Evolutionary conservation across 2,113 vertebrate genomes (phyloP), one percentile per base, ranked within the genome.

Genomic region (Cyrtonyx montezumae): DNA sequence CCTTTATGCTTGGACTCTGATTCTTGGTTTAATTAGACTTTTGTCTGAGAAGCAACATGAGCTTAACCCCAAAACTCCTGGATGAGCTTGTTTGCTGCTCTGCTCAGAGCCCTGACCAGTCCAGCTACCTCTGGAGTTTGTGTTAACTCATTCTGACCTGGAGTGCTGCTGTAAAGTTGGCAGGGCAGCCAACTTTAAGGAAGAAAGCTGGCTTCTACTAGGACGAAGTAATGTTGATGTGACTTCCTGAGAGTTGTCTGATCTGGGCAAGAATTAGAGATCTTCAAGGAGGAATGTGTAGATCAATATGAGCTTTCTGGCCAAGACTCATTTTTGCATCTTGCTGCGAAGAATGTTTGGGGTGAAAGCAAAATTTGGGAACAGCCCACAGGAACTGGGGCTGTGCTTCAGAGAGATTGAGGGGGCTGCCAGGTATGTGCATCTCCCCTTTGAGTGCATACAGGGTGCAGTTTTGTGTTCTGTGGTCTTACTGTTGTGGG

Each of bases 71-170:
- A 12, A 2, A 62, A 28, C 45, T 73, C 36, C 9, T 12, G 56
- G 32, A 22, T 18, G 48, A 85, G 85, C 76, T 68, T 51, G 25
- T 43, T 66, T 30, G 62, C 68, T 65, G 74, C 56, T 87, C 11
- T 2, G 1, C n/a, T 70, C 13, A 0, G 42, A 26, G 45, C 66
- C 53, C 22, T 21, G 8, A 1, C 8, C 62, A 11, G 34, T 0
- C 1, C 13, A 48, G 53, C 26, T 18, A 0, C 56, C 21, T 26
- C 2, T 13, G 32, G 67, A 45, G 53, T 26, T 49, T 10, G 73
- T 1, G 0, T 59, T 22, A 58, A 55, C 63, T 71, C 0, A 0
- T 11, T 30, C 0, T 1, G 71, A 68, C 48, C 59, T 37, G 7
- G 28, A 6, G 21, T 63, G 66, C 56, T 79, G 68, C 17, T 56